Conservation (phyloP, 2,888 invertebrate genomes). For the Tridacna gigas region DNA sequence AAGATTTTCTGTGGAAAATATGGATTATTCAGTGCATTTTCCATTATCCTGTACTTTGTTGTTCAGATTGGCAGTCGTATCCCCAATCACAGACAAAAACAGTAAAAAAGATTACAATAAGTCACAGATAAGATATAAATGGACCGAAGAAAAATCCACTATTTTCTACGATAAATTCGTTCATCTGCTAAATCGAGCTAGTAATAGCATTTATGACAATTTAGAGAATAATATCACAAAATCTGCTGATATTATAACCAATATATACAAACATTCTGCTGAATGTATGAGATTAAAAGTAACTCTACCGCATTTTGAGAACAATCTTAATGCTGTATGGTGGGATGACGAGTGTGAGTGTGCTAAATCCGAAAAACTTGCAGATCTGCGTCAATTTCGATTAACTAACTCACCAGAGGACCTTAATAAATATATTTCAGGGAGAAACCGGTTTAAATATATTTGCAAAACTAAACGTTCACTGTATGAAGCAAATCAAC, state of each 20-base stretch:
- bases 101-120: not conserved
- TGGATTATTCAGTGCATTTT: constrained; percentile 25
- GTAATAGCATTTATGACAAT: not conserved
- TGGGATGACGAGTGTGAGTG: not conserved
- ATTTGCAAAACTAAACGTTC: not conserved
- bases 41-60: constrained; percentile 8
- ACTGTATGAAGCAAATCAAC: not conserved
- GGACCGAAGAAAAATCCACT: not conserved
- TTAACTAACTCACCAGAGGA: not conserved
- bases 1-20: constrained; percentile 15
- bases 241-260: not conserved
- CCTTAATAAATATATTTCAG: not conserved
- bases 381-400: not conserved
- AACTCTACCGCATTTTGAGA: not conserved
- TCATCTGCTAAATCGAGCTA: not conserved
- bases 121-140: not conserved
- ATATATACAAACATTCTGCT: not conserved
- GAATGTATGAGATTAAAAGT: not conserved
- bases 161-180: not conserved
- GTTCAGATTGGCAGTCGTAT: not conserved
- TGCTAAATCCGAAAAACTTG: not conserved
- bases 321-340: not conserved
- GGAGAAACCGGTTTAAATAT: not conserved
- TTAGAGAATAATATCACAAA: not conserved
- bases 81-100: not conserved